Evolutionary conservation across 1,140 invertebrate species (phyloP).

Genomic region (Luehdorfia chinensis): DNA sequence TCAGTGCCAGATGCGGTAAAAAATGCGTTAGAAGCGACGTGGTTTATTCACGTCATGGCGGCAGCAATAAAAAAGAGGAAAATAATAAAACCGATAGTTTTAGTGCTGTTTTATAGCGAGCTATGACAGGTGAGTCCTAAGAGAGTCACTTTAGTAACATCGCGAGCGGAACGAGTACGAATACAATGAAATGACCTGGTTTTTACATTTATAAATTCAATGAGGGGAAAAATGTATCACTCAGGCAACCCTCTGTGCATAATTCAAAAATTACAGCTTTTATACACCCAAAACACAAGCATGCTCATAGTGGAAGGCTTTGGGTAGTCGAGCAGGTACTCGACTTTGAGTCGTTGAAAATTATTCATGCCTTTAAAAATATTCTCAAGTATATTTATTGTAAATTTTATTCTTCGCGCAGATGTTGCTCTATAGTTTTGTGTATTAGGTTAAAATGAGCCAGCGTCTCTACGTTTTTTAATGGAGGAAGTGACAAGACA

Average conservation of each 20-base stretch:
- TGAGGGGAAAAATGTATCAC: too few species aligned
- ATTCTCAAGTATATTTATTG: constrained; percentile 6
- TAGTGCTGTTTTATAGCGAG: constrained; percentile 45
- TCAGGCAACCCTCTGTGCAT: not conserved
- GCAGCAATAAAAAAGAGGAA: constrained; percentile 40
- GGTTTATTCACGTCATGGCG: constrained; percentile 42
- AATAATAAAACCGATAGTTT: constrained; percentile 58
- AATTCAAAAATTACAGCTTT: constrained; percentile 13
- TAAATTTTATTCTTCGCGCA: constrained; percentile 6
- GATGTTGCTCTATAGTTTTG: not conserved
- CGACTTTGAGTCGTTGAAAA: constrained; percentile 12
- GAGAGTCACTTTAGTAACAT: too few species aligned
- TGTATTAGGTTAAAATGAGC: too few species aligned
- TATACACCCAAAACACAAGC: constrained; percentile 6
- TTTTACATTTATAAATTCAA: not conserved
- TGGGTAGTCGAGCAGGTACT: constrained; percentile 2
- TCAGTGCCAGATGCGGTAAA: too few species aligned
- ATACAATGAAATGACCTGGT: constrained; percentile 1
- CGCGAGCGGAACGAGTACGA: too few species aligned
- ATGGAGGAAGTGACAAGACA: too few species aligned
- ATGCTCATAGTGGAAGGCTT: constrained; percentile 5
- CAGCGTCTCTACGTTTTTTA: too few species aligned
- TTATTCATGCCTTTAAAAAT: constrained; percentile 10
- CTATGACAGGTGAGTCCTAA: constrained; percentile 48
- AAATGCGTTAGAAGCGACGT: constrained; percentile 14